Evolutionary conservation across 2,113 vertebrate genomes (phyloP), one percentile per base, ranked within the genome.

Genomic region (Spermophilus dauricus): DNA sequence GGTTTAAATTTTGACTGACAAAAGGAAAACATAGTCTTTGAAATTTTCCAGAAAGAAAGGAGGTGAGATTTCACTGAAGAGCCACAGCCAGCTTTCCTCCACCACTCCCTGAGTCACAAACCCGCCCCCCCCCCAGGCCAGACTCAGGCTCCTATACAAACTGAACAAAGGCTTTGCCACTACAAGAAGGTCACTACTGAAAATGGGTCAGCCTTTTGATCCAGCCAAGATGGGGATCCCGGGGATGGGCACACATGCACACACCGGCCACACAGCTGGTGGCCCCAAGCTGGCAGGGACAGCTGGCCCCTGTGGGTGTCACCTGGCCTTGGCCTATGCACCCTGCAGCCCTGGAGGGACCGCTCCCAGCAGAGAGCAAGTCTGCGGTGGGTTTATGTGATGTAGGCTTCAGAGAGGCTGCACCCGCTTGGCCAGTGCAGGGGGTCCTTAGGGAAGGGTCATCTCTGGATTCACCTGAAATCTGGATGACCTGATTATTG

Each of bases 161-260:
- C 7, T 0, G 0, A 65, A 97, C 92, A 96, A 97, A 97, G 83
- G 39, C 67, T 3, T 45, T 0, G 0, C 28, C 0, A 12, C 81
- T 26, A 2, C 72, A 34, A 53, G 83, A 37, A 86, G 34, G 6
- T 2, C 5, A 22, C 72, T 67, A 12, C 12, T 11, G 90, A 83
- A 98, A 97, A 56, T 96, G 94, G 97, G 97, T 97, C 97, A 98
- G 75, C 75, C 96, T 87, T 94, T 95, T 95, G 65, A 96, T 16
- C 45, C 39, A 13, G 78, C 45, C 86, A 34, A 72, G 53, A 77
- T 34, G 51, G 32, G 39, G 20, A 94, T 67, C 56, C 65, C 39
- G 32, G 30, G 7, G 39, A 39, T 0, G n/a, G 81, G 16, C 6
- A 1, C 51, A n/a, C 34, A 39, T 18, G 14, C 65, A n/a, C 70